These are phyloP conservation scores for Eucidaris tribuloides DNA, from an alignment of 35 echinoderm and acorn worm species.

Conservation along the genomic window DNA sequence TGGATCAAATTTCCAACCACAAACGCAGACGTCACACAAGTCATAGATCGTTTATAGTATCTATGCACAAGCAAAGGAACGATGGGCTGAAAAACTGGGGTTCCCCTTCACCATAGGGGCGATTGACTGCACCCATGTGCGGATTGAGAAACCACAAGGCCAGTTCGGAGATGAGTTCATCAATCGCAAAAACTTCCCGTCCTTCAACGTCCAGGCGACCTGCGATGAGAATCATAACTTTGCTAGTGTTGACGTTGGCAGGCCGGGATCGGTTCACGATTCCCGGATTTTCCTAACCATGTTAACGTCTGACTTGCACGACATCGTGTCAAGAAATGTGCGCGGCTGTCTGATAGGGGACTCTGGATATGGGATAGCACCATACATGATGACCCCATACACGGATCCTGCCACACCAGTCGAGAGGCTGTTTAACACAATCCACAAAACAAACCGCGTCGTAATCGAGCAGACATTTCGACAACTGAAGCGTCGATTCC, in stretches of 20 bases:
- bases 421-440: neutral
- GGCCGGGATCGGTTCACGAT: conserved; percentile 1
- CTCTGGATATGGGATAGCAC: neutral
- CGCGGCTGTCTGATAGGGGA: neutral
- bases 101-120: neutral
- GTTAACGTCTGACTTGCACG: neutral
- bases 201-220: neutral
- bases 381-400: neutral
- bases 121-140: conserved; percentile 18
- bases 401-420: neutral
- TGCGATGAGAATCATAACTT: neutral
- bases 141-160: neutral
- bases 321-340: neutral
- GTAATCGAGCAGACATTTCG: too few relatives aligned
- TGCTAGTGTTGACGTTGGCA: neutral
- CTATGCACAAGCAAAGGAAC: neutral
- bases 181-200: neutral
- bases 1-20: neutral
- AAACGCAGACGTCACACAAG: neutral
- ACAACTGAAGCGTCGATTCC: too few relatives aligned
- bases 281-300: neutral
- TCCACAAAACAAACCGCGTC: too few relatives aligned
- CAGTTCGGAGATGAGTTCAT: neutral
- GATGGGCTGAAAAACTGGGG: conserved; percentile 3
- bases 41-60: too few relatives aligned